These are phyloP conservation scores for Plagodis pulveraria DNA, from an alignment of 2,888 invertebrate species.

Conservation along the genomic window DNA sequence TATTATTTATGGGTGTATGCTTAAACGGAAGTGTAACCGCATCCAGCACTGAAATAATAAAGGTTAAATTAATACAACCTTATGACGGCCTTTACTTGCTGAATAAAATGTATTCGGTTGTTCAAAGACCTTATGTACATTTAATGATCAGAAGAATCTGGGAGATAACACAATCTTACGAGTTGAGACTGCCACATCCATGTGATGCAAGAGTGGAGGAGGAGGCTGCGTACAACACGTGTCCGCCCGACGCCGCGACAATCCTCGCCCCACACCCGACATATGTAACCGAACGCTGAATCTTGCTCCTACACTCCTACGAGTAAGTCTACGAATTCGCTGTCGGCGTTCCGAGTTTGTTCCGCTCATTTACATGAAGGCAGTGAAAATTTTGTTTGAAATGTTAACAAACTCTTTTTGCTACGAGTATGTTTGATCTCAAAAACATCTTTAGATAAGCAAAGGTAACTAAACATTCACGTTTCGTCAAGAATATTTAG, in stretches of 20 bases:
- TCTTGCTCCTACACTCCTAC: constrained; percentile 57
- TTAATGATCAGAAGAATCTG: constrained; percentile 25
- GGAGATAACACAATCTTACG: neutral
- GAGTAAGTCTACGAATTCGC: constrained; percentile 58
- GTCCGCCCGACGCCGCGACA: constrained; percentile 68
- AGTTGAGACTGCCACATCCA: constrained; percentile 54
- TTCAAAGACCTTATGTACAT: constrained; percentile 34
- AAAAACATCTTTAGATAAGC: no score
- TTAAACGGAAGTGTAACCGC: no score
- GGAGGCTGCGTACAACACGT: constrained; percentile 57
- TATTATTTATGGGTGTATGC: no score
- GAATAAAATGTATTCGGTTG: no score
- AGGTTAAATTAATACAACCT: no score
- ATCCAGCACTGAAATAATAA: no score
- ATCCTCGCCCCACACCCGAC: constrained; percentile 53
- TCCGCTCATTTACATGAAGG: constrained; percentile 70
- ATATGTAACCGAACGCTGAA: constrained; percentile 68
- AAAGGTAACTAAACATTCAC: no score
- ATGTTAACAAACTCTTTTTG: constrained; percentile 29
- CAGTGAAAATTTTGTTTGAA: constrained; percentile 65
- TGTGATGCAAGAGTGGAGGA: constrained; percentile 62
- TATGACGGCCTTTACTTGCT: no score
- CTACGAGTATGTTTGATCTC: no score
- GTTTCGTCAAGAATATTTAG: no score
- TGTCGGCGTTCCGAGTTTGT: constrained; percentile 66